Conservation (phyloP, 2,797 vertebrate species). For the Thamnophis elegans region DNA sequence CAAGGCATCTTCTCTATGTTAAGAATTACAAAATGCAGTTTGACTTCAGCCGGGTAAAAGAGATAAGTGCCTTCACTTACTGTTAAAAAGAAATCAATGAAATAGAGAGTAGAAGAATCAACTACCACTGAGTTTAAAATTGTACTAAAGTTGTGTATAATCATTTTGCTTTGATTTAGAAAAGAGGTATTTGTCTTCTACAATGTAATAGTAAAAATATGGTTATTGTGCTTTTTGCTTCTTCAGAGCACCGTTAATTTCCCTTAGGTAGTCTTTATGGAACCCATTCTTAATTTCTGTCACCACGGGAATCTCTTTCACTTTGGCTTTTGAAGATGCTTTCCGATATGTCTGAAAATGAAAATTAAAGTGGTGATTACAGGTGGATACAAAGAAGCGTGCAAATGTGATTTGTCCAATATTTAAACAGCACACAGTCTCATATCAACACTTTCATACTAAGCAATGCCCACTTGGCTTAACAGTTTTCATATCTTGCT, state of each 20-base stretch:
- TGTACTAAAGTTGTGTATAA: constrained; percentile 61
- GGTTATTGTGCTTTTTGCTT: constrained; percentile 77
- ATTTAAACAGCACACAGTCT: neutral
- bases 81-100: constrained; percentile 67
- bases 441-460: neutral
- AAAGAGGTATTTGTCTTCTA: constrained; percentile 33
- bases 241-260: constrained; percentile 70
- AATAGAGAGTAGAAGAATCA: constrained; percentile 64
- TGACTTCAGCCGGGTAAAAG: neutral
- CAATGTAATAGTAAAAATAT: neutral
- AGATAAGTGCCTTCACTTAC: constrained; percentile 20
- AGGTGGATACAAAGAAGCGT: neutral
- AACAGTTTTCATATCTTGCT: neutral
- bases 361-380: neutral
- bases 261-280: constrained; percentile 70
- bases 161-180: constrained; percentile 15
- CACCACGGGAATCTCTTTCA: constrained; percentile 45
- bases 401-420: neutral
- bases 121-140: constrained; percentile 57
- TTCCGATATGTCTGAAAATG: constrained; percentile 77
- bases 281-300: constrained; percentile 75
- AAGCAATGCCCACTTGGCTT: neutral
- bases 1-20: constrained; percentile 52
- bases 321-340: constrained; percentile 64
- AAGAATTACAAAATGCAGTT: constrained; percentile 13